These are phyloP conservation scores for Dryocosmus kuriphilus DNA, from an alignment of 2,888 invertebrate genomes.

Conservation along the genomic window DNA sequence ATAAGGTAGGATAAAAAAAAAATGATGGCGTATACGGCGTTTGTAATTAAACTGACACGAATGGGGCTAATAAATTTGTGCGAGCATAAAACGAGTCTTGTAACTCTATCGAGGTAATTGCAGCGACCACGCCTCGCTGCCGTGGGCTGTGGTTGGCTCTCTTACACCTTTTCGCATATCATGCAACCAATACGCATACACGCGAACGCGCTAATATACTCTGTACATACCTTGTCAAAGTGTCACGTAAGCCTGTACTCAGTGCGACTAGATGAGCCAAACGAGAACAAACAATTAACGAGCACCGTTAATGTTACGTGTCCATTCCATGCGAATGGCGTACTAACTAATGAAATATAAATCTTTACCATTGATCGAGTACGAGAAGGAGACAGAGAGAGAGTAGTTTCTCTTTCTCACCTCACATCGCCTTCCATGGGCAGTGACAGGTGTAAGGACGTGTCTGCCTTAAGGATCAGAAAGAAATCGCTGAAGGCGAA, in stretches of 20 bases:
- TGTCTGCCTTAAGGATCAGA: conserved; percentile 31
- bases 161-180: conserved; percentile 67
- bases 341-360: conserved; percentile 70
- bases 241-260: conserved; percentile 54
- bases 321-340: conserved; percentile 69
- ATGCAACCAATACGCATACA: conserved; percentile 31
- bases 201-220: conserved; percentile 58
- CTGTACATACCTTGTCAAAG: conserved; percentile 63
- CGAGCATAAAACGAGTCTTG: conserved; percentile 73
- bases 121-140: conserved; percentile 72
- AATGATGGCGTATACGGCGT: conserved; percentile 61
- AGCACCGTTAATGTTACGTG: conserved; percentile 66
- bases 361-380: conserved; percentile 61
- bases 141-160: conserved; percentile 62
- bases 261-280: conserved; percentile 49
- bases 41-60: conserved; percentile 73
- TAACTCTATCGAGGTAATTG: conserved; percentile 75
- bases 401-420: conserved; percentile 25
- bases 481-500: conserved; percentile 28
- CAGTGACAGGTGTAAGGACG: conserved; percentile 29
- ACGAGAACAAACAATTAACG: conserved; percentile 72
- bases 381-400: conserved; percentile 43
- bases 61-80: conserved; percentile 73
- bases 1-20: conserved; percentile 49
- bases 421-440: neutral